These are phyloP conservation scores for Temnothorax rugatulus DNA, from an alignment of 2,888 invertebrate species.

Conservation along the genomic window DNA sequence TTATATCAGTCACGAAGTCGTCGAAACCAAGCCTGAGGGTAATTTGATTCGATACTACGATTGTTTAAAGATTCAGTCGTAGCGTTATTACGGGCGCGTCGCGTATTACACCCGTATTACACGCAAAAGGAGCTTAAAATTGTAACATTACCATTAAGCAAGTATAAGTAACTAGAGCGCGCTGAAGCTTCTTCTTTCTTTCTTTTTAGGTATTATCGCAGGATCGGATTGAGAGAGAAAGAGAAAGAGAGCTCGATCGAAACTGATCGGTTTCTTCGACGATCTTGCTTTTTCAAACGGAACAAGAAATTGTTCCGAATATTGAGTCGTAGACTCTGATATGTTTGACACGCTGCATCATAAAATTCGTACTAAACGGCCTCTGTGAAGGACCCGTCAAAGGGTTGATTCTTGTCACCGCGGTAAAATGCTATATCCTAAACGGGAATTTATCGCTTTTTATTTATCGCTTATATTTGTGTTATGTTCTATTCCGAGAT, in stretches of 20 bases:
- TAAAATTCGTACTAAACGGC: neutral
- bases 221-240: neutral
- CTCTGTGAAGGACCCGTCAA: neutral
- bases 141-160: slow-evolving; percentile 53
- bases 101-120: slow-evolving; percentile 36
- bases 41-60: slow-evolving; percentile 68
- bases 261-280: neutral
- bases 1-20: slow-evolving; percentile 60
- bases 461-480: too few species aligned
- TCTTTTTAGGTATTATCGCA: neutral
- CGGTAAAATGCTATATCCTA: neutral
- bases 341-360: slow-evolving; percentile 22
- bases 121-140: slow-evolving; percentile 60
- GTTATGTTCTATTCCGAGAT: neutral
- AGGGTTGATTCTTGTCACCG: neutral
- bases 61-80: slow-evolving; percentile 71
- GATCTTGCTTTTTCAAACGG: neutral
- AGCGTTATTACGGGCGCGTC: slow-evolving; percentile 41
- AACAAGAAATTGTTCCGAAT: neutral
- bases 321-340: slow-evolving; percentile 46
- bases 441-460: neutral
- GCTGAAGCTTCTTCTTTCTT: slow-evolving; percentile 35
- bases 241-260: neutral
- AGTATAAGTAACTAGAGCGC: slow-evolving; percentile 56
- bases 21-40: slow-evolving; percentile 60